Evolutionary conservation across 1,140 invertebrate genomes (phyloP).

Genomic region (Anagrus nilaparvatae): DNA sequence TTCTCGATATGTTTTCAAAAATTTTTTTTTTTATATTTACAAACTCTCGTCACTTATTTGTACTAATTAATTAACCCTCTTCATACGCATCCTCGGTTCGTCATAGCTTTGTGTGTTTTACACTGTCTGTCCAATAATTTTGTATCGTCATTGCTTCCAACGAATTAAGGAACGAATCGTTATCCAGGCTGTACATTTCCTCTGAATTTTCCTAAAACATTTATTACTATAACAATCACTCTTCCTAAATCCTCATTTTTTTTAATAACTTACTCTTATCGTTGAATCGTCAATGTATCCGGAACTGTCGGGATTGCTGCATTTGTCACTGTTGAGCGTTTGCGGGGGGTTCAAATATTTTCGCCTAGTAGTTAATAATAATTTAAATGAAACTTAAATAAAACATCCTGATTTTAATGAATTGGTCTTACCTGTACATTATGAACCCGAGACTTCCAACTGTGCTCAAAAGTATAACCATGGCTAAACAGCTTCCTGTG

Average conservation of each 20-base stretch:
- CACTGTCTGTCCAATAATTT: constrained; percentile 86
- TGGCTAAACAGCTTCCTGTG: constrained; percentile 60
- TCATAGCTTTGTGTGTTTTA: constrained; percentile 84
- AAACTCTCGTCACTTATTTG: too few species aligned
- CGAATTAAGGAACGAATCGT: constrained; percentile 84
- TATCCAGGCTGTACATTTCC: constrained; percentile 86
- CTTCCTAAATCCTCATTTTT: not conserved
- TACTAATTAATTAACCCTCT: too few species aligned
- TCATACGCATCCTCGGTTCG: too few species aligned
- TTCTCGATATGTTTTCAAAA: too few species aligned
- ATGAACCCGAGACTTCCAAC: constrained; percentile 61
- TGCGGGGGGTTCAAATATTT: constrained; percentile 70
- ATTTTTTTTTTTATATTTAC: too few species aligned
- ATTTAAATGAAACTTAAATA: constrained; percentile 2
- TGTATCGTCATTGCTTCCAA: constrained; percentile 87
- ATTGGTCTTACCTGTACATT: constrained; percentile 47
- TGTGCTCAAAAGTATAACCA: constrained; percentile 52
- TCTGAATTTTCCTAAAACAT: constrained; percentile 70
- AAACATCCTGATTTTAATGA: constrained; percentile 2
- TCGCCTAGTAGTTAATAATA: constrained; percentile 37
- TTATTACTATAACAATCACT: not conserved
- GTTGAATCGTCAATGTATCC: constrained; percentile 83
- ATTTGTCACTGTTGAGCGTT: constrained; percentile 62
- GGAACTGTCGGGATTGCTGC: constrained; percentile 76
- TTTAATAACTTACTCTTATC: constrained; percentile 73